These are phyloP conservation scores for Beris chalybata DNA, from an alignment of 2,888 invertebrate genomes.

Conservation along the genomic window DNA sequence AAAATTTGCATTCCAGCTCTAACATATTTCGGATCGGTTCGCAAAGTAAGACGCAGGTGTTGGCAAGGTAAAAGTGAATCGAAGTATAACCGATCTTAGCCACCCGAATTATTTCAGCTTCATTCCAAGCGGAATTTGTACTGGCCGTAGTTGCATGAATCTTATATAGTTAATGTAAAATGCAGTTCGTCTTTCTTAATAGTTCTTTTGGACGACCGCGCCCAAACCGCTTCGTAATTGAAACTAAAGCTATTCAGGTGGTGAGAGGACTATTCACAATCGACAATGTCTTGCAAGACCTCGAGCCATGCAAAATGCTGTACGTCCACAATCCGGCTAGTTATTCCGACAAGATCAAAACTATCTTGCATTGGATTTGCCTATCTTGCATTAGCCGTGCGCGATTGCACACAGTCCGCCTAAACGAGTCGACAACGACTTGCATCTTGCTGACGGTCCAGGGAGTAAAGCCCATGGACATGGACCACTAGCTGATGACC, in stretches of 20 bases:
- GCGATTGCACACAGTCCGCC: background rate
- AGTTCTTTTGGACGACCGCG: conserved; percentile 20
- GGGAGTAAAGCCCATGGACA: conserved; percentile 11
- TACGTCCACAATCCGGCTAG: conserved; percentile 22
- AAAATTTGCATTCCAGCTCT: no score
- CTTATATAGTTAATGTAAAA: conserved; percentile 19
- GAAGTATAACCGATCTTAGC: no score
- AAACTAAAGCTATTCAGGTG: conserved; percentile 23
- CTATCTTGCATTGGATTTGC: no score
- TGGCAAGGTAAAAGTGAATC: no score
- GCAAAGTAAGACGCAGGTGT: no score
- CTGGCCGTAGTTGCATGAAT: no score
- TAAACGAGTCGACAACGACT: conserved; percentile 10
- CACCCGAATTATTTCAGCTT: no score
- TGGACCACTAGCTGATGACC: conserved; percentile 25
- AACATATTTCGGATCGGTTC: no score
- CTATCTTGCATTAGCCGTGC: conserved; percentile 1
- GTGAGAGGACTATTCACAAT: conserved; percentile 30
- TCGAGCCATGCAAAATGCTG: conserved; percentile 29
- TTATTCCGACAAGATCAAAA: background rate
- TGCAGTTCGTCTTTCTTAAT: conserved; percentile 28
- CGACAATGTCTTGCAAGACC: conserved; percentile 32
- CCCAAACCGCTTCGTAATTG: conserved; percentile 32
- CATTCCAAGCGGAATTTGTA: no score
- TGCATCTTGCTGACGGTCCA: conserved; percentile 18